phyloP scores from a whole-genome alignment of 2,888 invertebrate genomes.

The Pristionchus mayeri region DNA sequence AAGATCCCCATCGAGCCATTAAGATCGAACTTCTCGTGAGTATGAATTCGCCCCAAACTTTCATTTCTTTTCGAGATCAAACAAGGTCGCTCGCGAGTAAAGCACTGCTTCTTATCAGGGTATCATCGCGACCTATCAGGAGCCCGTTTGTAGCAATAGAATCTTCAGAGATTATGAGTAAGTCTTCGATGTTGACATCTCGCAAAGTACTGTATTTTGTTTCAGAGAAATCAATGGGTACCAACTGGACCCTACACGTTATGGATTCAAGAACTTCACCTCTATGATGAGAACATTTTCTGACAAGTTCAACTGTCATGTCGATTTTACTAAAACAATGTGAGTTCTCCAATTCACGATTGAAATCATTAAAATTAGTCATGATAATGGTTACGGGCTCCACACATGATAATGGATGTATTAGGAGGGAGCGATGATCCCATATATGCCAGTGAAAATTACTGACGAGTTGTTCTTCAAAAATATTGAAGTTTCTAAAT shows the following conservation, averaged over 20 bases:
- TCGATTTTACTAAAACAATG: neutral
- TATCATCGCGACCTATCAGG: conserved; percentile 22
- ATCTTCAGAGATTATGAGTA: conserved; percentile 28
- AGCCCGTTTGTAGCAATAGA: neutral
- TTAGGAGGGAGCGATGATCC: no score
- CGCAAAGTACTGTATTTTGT: neutral
- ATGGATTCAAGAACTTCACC: conserved; percentile 40
- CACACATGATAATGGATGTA: no score
- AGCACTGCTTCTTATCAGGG: neutral
- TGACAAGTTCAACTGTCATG: neutral
- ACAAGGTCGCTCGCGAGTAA: no score
- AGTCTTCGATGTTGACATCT: neutral
- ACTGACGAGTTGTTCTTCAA: neutral
- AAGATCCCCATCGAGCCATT: conserved; percentile 7
- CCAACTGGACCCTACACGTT: neutral
- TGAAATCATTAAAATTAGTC: no score
- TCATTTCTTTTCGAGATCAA: no score
- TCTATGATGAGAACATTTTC: conserved; percentile 1
- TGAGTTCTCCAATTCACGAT: no score
- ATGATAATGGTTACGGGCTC: no score
- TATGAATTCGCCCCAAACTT: neutral
- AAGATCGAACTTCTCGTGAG: conserved; percentile 35
- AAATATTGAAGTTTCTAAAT: neutral
- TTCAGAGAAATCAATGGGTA: conserved; percentile 21
- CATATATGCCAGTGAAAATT: no score